Conservation (phyloP, 2,888 invertebrate species). For the Luperina nickerlii region DNA sequence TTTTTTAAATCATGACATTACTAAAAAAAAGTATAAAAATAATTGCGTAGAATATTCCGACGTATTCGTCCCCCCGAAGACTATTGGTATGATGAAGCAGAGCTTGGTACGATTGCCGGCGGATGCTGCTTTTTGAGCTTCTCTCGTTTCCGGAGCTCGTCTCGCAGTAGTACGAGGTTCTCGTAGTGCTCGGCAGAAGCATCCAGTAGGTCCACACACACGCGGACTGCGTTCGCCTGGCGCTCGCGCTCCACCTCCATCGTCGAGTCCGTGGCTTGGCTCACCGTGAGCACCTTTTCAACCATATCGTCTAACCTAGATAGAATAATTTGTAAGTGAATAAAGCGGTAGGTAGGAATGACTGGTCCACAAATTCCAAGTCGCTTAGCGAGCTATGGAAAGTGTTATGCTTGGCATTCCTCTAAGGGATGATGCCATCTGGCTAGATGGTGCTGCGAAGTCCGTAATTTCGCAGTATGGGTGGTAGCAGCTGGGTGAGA, state of each 20-base stretch:
- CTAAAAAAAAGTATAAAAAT: neutral
- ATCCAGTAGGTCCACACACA: slow-evolving; percentile 81
- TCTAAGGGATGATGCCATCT: too few relatives aligned
- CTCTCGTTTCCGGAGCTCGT: slow-evolving; percentile 78
- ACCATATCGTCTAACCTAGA: slow-evolving; percentile 82
- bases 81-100: slow-evolving; percentile 57
- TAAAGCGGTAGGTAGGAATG: neutral
- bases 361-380: neutral
- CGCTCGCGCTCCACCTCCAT: slow-evolving; percentile 79
- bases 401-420: neutral
- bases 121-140: slow-evolving; percentile 73
- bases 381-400: neutral
- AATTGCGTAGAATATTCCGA: neutral
- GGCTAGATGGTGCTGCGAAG: neutral
- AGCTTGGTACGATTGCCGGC: slow-evolving; percentile 79
- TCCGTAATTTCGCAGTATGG: neutral
- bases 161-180: slow-evolving; percentile 79
- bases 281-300: slow-evolving; percentile 79
- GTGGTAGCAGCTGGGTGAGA: too few relatives aligned
- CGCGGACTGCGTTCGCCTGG: slow-evolving; percentile 78
- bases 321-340: slow-evolving; percentile 7
- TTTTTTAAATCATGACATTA: neutral
- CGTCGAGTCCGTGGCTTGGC: slow-evolving; percentile 78
- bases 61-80: neutral
- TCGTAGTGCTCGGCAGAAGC: slow-evolving; percentile 85